Percentiles rank a stretch among this genome's conserved stretches.
These are phyloP conservation scores for Xiphophorus couchianus DNA, from an alignment of 2,113 vertebrate genomes.

Conservation along the genomic window DNA sequence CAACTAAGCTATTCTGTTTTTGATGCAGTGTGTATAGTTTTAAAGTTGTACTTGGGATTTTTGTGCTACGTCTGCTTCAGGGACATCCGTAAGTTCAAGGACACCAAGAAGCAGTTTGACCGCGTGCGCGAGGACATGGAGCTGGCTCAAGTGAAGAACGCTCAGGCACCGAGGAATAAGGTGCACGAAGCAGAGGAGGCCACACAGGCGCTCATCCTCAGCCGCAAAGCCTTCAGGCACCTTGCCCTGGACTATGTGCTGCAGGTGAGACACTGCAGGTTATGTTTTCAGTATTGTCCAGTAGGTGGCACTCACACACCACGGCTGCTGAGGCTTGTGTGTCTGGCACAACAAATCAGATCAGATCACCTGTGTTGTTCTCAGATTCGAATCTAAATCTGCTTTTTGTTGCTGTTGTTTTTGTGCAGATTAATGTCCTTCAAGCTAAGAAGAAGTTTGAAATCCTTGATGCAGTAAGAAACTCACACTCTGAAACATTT, in stretches of 20 bases:
- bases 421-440: slow-evolving; percentile 82
- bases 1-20: too few species aligned
- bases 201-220: slow-evolving; percentile 86
- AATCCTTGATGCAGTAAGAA: slow-evolving; percentile 82
- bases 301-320: slow-evolving; percentile 38
- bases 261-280: slow-evolving; percentile 83
- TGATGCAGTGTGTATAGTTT: too few species aligned
- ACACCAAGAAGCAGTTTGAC: slow-evolving; percentile 98
- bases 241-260: slow-evolving; percentile 95
- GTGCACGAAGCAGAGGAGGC: slow-evolving; percentile 96
- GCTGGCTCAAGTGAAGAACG: slow-evolving; percentile 93
- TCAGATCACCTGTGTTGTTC: not conserved
- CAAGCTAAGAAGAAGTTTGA: slow-evolving; percentile 87
- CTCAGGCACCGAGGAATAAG: slow-evolving; percentile 92
- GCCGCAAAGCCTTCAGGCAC: slow-evolving; percentile 94
- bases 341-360: not conserved
- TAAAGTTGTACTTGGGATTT: too few species aligned
- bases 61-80: slow-evolving; percentile 66
- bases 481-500: not conserved
- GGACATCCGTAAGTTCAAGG: slow-evolving; percentile 96
- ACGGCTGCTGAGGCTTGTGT: not conserved
- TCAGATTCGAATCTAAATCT: not conserved
- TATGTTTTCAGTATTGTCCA: slow-evolving; percentile 33
- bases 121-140: slow-evolving; percentile 97
- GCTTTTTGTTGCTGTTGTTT: not conserved